Evolutionary conservation across 2,888 invertebrate species (phyloP).

Genomic region (Chouioia cunea): DNA sequence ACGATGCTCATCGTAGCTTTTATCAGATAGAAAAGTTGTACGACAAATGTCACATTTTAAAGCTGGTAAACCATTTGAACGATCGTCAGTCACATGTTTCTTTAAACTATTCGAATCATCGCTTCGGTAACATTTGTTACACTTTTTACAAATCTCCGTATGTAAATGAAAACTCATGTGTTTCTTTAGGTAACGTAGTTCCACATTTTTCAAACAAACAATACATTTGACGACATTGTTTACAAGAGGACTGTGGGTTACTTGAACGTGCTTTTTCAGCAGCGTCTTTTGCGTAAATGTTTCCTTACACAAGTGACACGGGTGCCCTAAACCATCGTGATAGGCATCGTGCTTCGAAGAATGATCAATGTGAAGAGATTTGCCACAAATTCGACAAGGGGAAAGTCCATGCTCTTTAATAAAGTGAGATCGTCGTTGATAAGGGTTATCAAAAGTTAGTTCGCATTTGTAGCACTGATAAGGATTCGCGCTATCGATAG

Average conservation of each 20-base stretch:
- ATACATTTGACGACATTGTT: conserved; percentile 46
- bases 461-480: conserved; percentile 56
- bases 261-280: conserved; percentile 48
- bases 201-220: conserved; percentile 50
- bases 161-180: conserved; percentile 50
- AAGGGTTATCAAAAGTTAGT: conserved; percentile 49
- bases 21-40: conserved; percentile 46
- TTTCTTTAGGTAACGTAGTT: conserved; percentile 43
- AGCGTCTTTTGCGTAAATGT: conserved; percentile 50
- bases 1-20: conserved; percentile 48
- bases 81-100: conserved; percentile 47
- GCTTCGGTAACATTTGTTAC: conserved; percentile 44
- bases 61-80: conserved; percentile 49
- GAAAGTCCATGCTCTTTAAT: conserved; percentile 49
- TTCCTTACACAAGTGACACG: conserved; percentile 60
- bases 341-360: conserved; percentile 55
- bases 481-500: conserved; percentile 37
- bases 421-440: conserved; percentile 51
- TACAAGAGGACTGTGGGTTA: conserved; percentile 40
- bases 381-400: conserved; percentile 51
- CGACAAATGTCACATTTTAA: conserved; percentile 51
- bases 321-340: conserved; percentile 59
- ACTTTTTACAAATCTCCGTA: conserved; percentile 48
- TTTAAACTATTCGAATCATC: conserved; percentile 40
- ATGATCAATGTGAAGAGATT: conserved; percentile 43